Evolutionary conservation across 2,888 invertebrate genomes (phyloP), one percentile per base, ranked within the genome.

Genomic region (Drosophila kokeensis): DNA sequence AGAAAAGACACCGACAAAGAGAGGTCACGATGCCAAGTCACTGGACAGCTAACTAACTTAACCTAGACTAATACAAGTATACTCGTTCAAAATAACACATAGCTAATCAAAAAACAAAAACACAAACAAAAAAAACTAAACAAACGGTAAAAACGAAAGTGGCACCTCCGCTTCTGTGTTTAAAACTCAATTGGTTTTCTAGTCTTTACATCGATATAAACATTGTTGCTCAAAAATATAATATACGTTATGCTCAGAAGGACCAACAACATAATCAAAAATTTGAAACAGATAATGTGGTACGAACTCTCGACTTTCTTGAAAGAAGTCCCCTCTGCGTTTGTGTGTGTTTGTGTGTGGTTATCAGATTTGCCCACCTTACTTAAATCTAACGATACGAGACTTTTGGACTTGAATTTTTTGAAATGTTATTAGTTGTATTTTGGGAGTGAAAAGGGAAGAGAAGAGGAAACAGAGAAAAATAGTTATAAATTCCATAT

Each of bases 391-490:
- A 54, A 34, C 6, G 54, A 24, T 38, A 42, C 18, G n/a, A 52
- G 29, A 62, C 24, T 34, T 59, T 48, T 34, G 1, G 21, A 10
- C 72, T 71, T 64, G 27, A 8, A 7, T 24, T 57, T 45, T 13
- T 45, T 21, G 13, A 21, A 30, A 18, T 27, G 27, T 32, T 32
- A 32, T 18, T 18, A 50, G 3, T 50, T 38, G 27, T 11, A 13
- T 53, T 27, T 38, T 29, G 32, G 34, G 24, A 48, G 42, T 58
- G n/a, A 32, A 58, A 36, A n/a, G 24, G 63, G 49, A 79, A 79
- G 76, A 77, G 49, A 74, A 79, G 45, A 63, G 65, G 54, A 63
- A 70, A 75, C 27, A 70, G 45, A 79, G 40, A 65, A 69, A 62
- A 48, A 60, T 54, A 38, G 27, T 60, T 69, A 49, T 60, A 65